A percentile compares a stretch with the other conserved stretches of the same genome.
Conservation (phyloP, 2,797 vertebrate species). For the Merluccius polli region DNA sequence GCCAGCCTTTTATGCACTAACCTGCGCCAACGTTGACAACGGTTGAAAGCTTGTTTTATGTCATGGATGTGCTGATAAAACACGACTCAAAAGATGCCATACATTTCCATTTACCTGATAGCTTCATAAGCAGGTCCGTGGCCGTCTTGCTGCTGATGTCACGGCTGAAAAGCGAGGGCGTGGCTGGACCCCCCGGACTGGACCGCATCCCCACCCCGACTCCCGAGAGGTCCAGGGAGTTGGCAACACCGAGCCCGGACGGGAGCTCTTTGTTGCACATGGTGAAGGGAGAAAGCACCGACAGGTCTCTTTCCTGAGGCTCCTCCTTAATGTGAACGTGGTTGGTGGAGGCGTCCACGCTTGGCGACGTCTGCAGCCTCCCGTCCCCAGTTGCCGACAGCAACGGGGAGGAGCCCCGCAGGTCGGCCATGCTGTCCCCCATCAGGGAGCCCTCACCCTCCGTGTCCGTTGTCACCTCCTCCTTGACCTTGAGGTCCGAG, state of each 20-base stretch:
- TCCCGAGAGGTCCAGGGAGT: constrained; percentile 79
- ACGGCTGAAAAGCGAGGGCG: constrained; percentile 91
- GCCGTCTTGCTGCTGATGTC: constrained; percentile 98
- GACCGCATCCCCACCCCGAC: constrained; percentile 61
- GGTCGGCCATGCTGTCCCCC: constrained; percentile 76
- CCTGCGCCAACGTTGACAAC: background rate
- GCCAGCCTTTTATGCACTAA: background rate
- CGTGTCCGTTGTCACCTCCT: constrained; percentile 90
- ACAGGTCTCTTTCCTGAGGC: constrained; percentile 85
- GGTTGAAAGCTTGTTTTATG: background rate
- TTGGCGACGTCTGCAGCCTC: constrained; percentile 65
- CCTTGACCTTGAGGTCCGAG: constrained; percentile 95
- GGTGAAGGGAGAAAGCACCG: constrained; percentile 80
- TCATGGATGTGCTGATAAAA: background rate
- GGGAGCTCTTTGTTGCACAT: constrained; percentile 82
- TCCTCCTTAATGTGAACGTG: constrained; percentile 93
- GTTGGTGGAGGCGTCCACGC: constrained; percentile 75
- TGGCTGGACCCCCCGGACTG: constrained; percentile 71
- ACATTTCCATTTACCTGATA: constrained; percentile 82
- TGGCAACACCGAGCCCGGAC: constrained; percentile 32
- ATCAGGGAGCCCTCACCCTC: constrained; percentile 86
- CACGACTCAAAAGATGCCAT: background rate
- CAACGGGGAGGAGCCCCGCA: constrained; percentile 73
- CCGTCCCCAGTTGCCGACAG: constrained; percentile 47
- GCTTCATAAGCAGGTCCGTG: constrained; percentile 98